These are phyloP conservation scores for Conchocele bisecta DNA, from an alignment of 2,888 invertebrate genomes.

Conservation along the genomic window DNA sequence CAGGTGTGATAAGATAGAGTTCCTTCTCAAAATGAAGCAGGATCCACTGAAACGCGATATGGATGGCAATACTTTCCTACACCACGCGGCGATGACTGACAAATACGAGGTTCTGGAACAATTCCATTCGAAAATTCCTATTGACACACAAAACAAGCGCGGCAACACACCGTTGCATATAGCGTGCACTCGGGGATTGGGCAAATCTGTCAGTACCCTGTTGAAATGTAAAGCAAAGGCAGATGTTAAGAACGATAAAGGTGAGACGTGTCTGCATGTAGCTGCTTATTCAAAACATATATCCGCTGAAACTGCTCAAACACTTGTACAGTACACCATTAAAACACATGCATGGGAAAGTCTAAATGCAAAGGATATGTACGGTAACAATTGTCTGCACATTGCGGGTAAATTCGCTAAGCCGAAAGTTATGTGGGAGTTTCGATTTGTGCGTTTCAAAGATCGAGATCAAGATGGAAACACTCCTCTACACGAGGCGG, in stretches of 20 bases:
- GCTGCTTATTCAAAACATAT: slow-evolving; percentile 67
- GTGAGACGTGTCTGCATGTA: slow-evolving; percentile 78
- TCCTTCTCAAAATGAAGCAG: slow-evolving; percentile 70
- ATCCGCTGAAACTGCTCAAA: slow-evolving; percentile 64
- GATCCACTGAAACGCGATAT: slow-evolving; percentile 67
- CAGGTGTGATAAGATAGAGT: slow-evolving; percentile 69
- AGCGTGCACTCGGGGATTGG: slow-evolving; percentile 75
- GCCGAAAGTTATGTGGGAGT: slow-evolving; percentile 75
- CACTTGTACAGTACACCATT: slow-evolving; percentile 77
- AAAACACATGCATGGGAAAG: slow-evolving; percentile 79
- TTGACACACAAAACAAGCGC: slow-evolving; percentile 70
- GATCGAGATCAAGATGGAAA: slow-evolving; percentile 71
- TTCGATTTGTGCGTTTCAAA: slow-evolving; percentile 72
- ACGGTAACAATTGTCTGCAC: slow-evolving; percentile 79
- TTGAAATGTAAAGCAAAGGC: slow-evolving; percentile 74
- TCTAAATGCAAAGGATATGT: slow-evolving; percentile 74
- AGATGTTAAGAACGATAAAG: slow-evolving; percentile 71
- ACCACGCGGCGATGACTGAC: slow-evolving; percentile 77
- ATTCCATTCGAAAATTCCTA: slow-evolving; percentile 60
- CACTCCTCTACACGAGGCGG: slow-evolving; percentile 73
- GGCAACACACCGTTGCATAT: slow-evolving; percentile 80
- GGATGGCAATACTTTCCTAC: slow-evolving; percentile 77
- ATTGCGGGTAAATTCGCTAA: slow-evolving; percentile 75
- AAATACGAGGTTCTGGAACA: slow-evolving; percentile 64
- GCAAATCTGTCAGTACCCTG: slow-evolving; percentile 65